A percentile compares a stretch with the other conserved stretches of the same genome.
Conservation (phyloP, 2,113 vertebrate species). For the Pygoscelis adeliae region DNA sequence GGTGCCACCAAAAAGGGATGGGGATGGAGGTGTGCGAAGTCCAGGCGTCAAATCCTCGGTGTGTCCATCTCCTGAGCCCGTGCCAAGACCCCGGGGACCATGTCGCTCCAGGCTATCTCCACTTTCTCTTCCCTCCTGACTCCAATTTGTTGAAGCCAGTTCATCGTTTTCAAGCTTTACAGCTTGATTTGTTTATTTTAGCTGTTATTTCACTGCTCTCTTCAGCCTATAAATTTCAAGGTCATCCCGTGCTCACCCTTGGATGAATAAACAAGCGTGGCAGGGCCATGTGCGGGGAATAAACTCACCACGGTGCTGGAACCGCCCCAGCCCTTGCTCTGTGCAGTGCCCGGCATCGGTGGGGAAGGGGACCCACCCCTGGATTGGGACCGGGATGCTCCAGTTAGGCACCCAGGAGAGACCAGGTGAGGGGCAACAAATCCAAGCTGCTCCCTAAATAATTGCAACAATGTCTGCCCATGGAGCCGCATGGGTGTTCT, state of each 20-base stretch:
- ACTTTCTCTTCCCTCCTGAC: not conserved
- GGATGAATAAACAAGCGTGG: conserved; percentile 54
- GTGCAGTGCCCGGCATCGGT: fast-evolving
- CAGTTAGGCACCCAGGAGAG: not conserved
- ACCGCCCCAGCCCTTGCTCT: not conserved
- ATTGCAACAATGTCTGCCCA: fast-evolving
- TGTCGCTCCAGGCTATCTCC: not conserved
- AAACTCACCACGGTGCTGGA: not conserved
- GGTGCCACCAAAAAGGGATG: not conserved
- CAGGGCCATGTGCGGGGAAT: conserved; percentile 29
- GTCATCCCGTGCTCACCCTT: conserved; percentile 49
- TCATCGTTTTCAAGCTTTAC: conserved; percentile 50
- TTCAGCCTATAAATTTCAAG: conserved; percentile 71
- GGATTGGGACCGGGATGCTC: not conserved
- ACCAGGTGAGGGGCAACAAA: not conserved
- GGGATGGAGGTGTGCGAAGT: not conserved
- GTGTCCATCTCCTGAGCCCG: not conserved
- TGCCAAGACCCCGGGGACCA: not conserved
- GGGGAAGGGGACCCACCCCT: not conserved
- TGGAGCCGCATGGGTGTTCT: fast-evolving
- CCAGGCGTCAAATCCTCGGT: not conserved
- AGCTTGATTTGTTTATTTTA: conserved; percentile 64
- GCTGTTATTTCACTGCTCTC: conserved; percentile 52
- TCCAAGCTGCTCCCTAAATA: not conserved
- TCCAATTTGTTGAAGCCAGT: conserved; percentile 2